Conservation (phyloP, 2,113 vertebrate genomes). For the Apodemus sylvaticus region DNA sequence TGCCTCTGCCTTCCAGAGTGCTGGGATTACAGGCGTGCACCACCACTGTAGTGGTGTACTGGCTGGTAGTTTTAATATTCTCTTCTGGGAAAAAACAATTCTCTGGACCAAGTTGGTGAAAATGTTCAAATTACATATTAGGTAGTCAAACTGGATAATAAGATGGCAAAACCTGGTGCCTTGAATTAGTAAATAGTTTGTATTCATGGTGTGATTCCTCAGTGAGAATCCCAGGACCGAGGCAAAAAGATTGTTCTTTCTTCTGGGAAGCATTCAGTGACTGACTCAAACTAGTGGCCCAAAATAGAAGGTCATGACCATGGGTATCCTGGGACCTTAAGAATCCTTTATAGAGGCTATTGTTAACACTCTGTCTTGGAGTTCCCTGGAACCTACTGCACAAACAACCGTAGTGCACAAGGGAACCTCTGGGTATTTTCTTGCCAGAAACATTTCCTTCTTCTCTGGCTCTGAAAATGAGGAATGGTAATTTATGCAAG, state of each 20-base stretch:
- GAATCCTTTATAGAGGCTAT: not conserved
- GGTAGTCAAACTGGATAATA: constrained; percentile 15
- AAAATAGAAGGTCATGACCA: constrained; percentile 19
- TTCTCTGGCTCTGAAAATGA: constrained; percentile 30
- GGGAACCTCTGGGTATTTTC: not conserved
- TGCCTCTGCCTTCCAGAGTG: too few species aligned
- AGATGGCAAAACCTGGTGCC: not conserved
- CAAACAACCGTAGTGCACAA: not conserved
- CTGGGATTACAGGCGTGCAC: too few species aligned
- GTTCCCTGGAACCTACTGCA: not conserved
- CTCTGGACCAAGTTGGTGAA: constrained; percentile 45
- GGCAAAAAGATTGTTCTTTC: constrained; percentile 23
- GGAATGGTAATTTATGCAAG: not conserved
- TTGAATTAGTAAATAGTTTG: constrained; percentile 46
- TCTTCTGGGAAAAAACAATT: not conserved
- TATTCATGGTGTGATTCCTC: not conserved
- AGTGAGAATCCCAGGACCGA: not conserved
- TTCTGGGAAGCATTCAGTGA: not conserved
- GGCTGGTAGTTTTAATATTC: not conserved
- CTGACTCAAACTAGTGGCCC: constrained; percentile 10
- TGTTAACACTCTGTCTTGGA: not conserved
- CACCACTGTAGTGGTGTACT: too few species aligned
- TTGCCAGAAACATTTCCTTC: not conserved
- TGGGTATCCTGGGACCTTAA: not conserved
- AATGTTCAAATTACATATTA: constrained; percentile 20